A percentile compares a stretch with the other conserved stretches of the same genome.
Evolutionary conservation across 2,113 vertebrate genomes (phyloP).

Genomic region (Mobula birostris): DNA sequence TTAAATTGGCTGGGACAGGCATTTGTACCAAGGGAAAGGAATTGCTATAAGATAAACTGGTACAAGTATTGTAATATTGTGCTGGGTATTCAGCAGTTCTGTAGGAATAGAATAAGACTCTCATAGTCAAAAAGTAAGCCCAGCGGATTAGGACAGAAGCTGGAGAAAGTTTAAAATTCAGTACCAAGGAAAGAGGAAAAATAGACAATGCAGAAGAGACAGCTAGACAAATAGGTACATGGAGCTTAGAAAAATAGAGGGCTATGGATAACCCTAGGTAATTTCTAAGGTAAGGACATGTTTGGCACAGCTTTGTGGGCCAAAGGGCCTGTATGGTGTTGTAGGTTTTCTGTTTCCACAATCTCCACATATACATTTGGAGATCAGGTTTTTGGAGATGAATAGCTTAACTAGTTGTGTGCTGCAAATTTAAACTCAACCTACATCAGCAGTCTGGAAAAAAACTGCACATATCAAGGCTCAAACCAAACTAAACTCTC

Average conservation of each 20-base stretch:
- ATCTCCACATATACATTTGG: neutral
- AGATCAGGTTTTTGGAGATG: neutral
- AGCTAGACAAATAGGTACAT: neutral
- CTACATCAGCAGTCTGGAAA: neutral
- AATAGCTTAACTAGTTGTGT: too few relatives aligned
- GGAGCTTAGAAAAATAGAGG: too few relatives aligned
- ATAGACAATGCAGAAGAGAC: neutral
- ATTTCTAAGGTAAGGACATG: too few relatives aligned
- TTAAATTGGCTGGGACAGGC: neutral
- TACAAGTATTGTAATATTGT: neutral
- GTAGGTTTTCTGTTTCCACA: neutral
- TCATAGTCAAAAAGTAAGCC: neutral
- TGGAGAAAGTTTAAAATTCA: neutral
- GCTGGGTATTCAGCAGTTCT: neutral
- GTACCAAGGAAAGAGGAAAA: neutral
- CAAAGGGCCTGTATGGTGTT: too few relatives aligned
- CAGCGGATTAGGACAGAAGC: neutral
- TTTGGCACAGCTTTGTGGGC: too few relatives aligned
- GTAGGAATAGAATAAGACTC: neutral
- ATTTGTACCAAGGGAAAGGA: neutral
- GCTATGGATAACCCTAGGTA: too few relatives aligned
- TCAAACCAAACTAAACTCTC: neutral
- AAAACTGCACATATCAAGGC: neutral
- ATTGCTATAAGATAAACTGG: neutral
- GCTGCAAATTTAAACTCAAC: neutral